Evolutionary conservation across 2,888 invertebrate genomes (phyloP), one percentile per base, ranked within the genome.

Genomic region (Agrotis exclamationis): DNA sequence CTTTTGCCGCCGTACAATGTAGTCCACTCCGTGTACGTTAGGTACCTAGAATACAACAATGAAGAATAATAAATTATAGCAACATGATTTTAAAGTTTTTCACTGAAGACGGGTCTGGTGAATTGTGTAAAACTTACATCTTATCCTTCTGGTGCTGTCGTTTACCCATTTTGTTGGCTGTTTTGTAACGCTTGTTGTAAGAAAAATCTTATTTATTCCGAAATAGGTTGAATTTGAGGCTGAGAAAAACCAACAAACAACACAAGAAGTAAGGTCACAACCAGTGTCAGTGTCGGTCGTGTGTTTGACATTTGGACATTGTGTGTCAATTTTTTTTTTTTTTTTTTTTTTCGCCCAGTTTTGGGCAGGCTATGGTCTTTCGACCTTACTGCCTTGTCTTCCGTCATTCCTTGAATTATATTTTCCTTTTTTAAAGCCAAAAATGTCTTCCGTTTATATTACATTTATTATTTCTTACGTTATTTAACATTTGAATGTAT

Each of bases 61-160:
- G 6, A 18, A 18, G 1, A 39, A 20, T 33, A 1, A 13, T 18
- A 33, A 56, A 24, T 39, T 11, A 11, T 39, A 39, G 3, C 9
- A 39, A 1, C 0, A 11, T 39, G 9, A 39, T 39, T 39, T 39
- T 39, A 39, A 39, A 39, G 9, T 39, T 39, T 4, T 39, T 28
- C 16, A 48, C 20, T 63, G 13, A 45, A 44, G n/a, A 24, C 48
- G 51, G 18, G 7, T 51, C 7, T 51, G 39, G 28, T 3, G 0
- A 7, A 7, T 33, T 13, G 11, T 13, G 47, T 51, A 45, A 33
- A 74, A 81, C 96, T 94, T 96, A 98, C 98, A 99, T 98, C 97
- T 99, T 99, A 96, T 99, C 99, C 90, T 99, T 99, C 91, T 99
- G 99, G 96, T 99, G 99, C 89, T 99, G 99, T 85, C 98, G 96